Base-by-base conservation (phyloP, 2,113 vertebrate species). In the Columba janthina region DNA sequence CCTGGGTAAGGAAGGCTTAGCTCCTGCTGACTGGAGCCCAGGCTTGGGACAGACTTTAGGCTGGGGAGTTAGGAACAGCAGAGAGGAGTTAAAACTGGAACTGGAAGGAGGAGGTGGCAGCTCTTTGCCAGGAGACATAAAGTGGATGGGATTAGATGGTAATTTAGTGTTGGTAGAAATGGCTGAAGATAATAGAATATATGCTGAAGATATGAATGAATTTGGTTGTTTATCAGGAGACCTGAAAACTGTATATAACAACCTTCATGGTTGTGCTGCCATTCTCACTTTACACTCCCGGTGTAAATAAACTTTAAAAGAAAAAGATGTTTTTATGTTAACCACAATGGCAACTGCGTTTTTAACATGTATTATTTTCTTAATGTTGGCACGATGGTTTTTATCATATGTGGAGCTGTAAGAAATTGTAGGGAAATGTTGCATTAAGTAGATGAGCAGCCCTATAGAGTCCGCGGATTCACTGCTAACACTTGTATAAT, bases 401-500 rank as follows among this genome's bases (percentile, higher is more conserved):
- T 88, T 94, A 65, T 78, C 65, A 73, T 78, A 46, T 9, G 50
- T 61, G 69, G 69, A 61, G 60, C 6, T 72, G 48, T 61, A 65
- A 84, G 81, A 94, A 81, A 69, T 72, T 18, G 61, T 72, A 85
- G 0, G 19, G 92, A 78, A 89, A 88, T 60, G 89, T 80, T 91
- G 67, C 60, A 21, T 94, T 91, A 96, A 93, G 81, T 66, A 66
- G 86, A 65, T 34, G 80, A 84, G 77, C n/a, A 62, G 73, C 65
- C 79, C 69, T 90, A 38, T 72, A 9, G 85, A 89, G 92, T 54
- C 57, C 0, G 0, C 29, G 88, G 80, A 87, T 85, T 88, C 67
- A 17, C 66, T 91, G 67, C 87, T 90, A 74, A 57, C 81, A 51
- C 89, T 89, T 66, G 57, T 51, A 42, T 92, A 95, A 94, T 97